These are phyloP conservation scores for Calephelis nemesis DNA, from an alignment of 1,140 invertebrate species.

Conservation along the genomic window DNA sequence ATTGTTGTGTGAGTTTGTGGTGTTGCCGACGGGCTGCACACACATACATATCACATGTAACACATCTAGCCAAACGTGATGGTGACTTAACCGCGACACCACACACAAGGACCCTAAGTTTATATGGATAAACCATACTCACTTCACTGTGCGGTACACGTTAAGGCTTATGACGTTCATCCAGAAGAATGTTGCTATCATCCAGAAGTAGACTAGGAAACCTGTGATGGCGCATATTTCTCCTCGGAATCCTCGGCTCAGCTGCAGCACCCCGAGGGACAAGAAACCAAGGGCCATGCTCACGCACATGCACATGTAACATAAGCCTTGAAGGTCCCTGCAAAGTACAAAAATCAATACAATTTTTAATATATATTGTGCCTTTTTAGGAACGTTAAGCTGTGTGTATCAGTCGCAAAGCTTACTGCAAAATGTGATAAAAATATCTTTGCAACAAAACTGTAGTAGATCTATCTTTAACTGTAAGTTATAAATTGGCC, in stretches of 20 bases:
- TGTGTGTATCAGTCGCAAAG: too few relatives aligned
- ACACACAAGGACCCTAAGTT: neutral
- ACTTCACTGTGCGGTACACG: slow-evolving; percentile 82
- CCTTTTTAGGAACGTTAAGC: too few relatives aligned
- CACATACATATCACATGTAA: too few relatives aligned
- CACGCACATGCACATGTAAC: slow-evolving; percentile 78
- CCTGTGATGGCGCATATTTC: slow-evolving; percentile 73
- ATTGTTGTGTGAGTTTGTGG: too few relatives aligned
- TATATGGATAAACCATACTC: slow-evolving; percentile 49
- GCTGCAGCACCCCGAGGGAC: slow-evolving; percentile 78
- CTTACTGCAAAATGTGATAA: too few relatives aligned
- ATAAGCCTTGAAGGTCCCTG: slow-evolving; percentile 79
- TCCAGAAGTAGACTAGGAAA: slow-evolving; percentile 82
- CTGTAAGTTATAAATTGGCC: too few relatives aligned
- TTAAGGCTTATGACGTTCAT: slow-evolving; percentile 83
- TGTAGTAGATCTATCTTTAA: too few relatives aligned
- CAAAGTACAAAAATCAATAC: slow-evolving; percentile 20
- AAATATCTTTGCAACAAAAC: too few relatives aligned
- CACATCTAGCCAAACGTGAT: too few relatives aligned
- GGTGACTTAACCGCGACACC: too few relatives aligned
- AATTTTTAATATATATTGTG: too few relatives aligned
- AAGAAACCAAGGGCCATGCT: slow-evolving; percentile 80
- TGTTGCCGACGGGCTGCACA: too few relatives aligned
- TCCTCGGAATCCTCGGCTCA: slow-evolving; percentile 50
- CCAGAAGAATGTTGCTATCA: slow-evolving; percentile 84